Evolutionary conservation across 2,888 invertebrate genomes (phyloP), one percentile per base, ranked within the genome.

Genomic region (Scelioninae gen. 1): DNA sequence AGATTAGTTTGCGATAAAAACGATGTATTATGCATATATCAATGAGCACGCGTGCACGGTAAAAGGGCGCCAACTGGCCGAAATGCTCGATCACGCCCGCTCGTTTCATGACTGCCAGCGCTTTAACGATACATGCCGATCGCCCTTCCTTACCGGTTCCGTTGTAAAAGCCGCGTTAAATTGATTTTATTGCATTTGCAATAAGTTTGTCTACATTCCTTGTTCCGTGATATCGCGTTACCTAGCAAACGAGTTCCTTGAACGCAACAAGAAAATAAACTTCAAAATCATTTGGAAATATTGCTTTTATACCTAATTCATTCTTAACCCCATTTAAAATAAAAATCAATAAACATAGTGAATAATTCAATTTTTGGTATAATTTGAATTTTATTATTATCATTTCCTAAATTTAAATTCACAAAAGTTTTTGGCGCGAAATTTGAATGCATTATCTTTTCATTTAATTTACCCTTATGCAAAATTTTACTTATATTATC

Each of bases 121-220:
- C 16, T 51, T 72, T 82, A 72, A 72, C 82, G 82, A 82, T 65
- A 49, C 62, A 47, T 31, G 66, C 55, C 58, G 74, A 34, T 76
- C 62, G 76, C 51, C 82, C 74, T 75, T 68, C 60, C 71, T 58
- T 63, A 65, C 69, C 71, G 74, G 68, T 81, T 81, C 45, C 58
- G 69, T 60, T 49, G 69, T 75, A 78, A 83, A 75, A 79, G 69
- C 63, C 77, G 69, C 78, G 69, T 75, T 74, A 74, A 75, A 78
- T 77, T 82, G 78, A 82, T 79, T 83, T 83, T 71, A 83, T 76
- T 83, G 79, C 83, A 53, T 60, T 72, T 62, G 83, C 78, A 69
- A 79, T 83, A 83, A 75, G 75, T 83, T 75, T 75, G 74, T 74
- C 82, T 75, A 63, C 78, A 82, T 82, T 82, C 75, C 63, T 49